Evolutionary conservation across 2,888 invertebrate genomes (phyloP).

Genomic region (Lasioglossum calceatum): DNA sequence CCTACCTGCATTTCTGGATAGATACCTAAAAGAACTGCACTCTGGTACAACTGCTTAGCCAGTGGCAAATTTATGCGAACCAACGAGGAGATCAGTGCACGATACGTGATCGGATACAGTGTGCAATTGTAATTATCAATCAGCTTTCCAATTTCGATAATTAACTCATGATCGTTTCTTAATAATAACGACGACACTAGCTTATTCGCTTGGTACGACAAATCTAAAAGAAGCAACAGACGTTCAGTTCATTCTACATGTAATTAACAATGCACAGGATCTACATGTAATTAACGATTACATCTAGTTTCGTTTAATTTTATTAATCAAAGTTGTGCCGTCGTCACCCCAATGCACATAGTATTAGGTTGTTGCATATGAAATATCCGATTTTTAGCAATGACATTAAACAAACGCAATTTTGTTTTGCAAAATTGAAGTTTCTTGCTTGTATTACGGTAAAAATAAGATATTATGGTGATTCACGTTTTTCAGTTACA

Average conservation of each 20-base stretch:
- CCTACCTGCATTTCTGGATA: constrained; percentile 73
- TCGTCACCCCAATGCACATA: not conserved
- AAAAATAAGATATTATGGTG: too few species aligned
- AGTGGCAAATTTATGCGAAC: constrained; percentile 68
- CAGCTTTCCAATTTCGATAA: constrained; percentile 61
- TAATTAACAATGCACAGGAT: not conserved
- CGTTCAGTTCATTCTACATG: not conserved
- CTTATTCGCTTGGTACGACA: constrained; percentile 68
- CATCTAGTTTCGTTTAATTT: not conserved
- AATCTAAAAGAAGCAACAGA: constrained; percentile 65
- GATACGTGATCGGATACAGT: constrained; percentile 61
- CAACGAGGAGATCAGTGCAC: constrained; percentile 67
- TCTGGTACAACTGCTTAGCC: constrained; percentile 72
- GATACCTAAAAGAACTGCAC: constrained; percentile 70
- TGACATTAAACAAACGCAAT: too few species aligned
- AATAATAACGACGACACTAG: constrained; percentile 62
- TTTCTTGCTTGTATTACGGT: too few species aligned
- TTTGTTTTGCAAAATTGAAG: too few species aligned
- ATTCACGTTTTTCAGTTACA: too few species aligned
- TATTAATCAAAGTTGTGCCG: not conserved
- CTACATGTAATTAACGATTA: not conserved
- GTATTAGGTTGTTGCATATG: too few species aligned
- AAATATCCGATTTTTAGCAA: too few species aligned
- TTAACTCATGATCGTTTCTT: constrained; percentile 48
- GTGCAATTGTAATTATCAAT: constrained; percentile 67